Evolutionary conservation across 2,113 vertebrate genomes (phyloP).

Genomic region (Oncorhynchus clarkii): DNA sequence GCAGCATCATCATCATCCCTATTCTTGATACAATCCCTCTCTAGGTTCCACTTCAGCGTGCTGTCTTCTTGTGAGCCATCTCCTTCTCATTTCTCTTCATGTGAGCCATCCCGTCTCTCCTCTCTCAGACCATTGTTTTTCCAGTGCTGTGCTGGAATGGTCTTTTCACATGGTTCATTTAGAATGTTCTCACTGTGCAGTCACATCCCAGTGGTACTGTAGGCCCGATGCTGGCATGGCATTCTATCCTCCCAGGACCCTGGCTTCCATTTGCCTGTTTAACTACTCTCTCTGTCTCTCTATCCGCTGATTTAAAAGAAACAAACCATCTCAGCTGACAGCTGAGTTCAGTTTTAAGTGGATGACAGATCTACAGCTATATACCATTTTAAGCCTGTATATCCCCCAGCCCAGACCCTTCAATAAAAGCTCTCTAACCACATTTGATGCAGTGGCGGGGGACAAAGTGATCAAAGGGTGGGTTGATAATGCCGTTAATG

Average conservation of each 20-base stretch:
- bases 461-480: neutral
- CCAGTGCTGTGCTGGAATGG: slow-evolving; percentile 58
- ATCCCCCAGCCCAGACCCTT: neutral
- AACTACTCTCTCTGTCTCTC: slow-evolving; percentile 36
- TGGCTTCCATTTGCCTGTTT: slow-evolving; percentile 53
- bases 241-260: slow-evolving; percentile 15
- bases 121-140: slow-evolving; percentile 51
- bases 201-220: slow-evolving; percentile 23
- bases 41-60: slow-evolving; percentile 5
- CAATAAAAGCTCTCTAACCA: neutral
- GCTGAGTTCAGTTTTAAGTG: slow-evolving; percentile 42
- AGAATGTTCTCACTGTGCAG: slow-evolving; percentile 51
- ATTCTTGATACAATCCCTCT: slow-evolving; percentile 35
- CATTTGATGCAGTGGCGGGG: neutral
- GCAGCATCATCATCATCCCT: slow-evolving; percentile 15
- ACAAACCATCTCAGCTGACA: slow-evolving; percentile 46
- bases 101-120: slow-evolving; percentile 28
- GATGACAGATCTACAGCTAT: slow-evolving; percentile 22
- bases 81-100: neutral
- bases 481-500: neutral
- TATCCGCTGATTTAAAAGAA: slow-evolving; percentile 61
- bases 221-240: neutral
- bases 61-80: too few relatives aligned
- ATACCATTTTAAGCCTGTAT: neutral
- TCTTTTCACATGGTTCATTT: slow-evolving; percentile 65